Conservation (phyloP, 1,140 invertebrate species). For the Adelges cooleyi region DNA sequence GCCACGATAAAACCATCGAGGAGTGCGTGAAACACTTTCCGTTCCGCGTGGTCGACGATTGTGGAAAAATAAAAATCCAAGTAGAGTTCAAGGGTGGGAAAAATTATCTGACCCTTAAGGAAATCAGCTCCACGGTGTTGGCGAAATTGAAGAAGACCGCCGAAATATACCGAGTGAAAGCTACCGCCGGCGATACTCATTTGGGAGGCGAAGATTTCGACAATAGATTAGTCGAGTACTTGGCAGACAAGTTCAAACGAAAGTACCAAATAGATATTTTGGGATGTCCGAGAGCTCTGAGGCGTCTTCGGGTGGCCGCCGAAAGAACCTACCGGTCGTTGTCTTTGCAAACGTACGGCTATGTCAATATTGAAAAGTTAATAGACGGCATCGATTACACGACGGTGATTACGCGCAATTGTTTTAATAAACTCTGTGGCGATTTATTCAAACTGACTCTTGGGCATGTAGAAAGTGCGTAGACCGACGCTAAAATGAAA, state of each 20-base stretch:
- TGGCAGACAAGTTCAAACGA: conserved; percentile 66
- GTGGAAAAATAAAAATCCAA: conserved; percentile 49
- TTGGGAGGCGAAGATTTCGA: conserved; percentile 63
- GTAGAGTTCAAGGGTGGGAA: conserved; percentile 59
- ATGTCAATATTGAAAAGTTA: conserved; percentile 59
- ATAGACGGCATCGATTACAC: conserved; percentile 61
- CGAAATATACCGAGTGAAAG: conserved; percentile 44
- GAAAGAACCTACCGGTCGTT: conserved; percentile 68
- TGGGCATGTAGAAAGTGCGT: conserved; percentile 46
- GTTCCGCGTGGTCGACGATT: conserved; percentile 51
- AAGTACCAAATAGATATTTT: conserved; percentile 43
- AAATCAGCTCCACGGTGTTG: conserved; percentile 73
- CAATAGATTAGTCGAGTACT: conserved; percentile 72
- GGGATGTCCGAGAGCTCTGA: conserved; percentile 39
- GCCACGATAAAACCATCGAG: conserved; percentile 56
- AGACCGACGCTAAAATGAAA: conserved; percentile 55
- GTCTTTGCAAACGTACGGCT: conserved; percentile 57
- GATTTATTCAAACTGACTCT: conserved; percentile 55
- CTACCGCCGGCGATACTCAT: conserved; percentile 56
- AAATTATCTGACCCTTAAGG: conserved; percentile 62
- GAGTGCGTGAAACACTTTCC: conserved; percentile 56
- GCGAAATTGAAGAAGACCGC: conserved; percentile 64
- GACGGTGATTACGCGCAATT: conserved; percentile 54
- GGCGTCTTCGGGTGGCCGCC: conserved; percentile 48
- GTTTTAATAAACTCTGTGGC: conserved; percentile 73